Conservation (phyloP, 2,888 invertebrate species). For the Orgyia antiqua region DNA sequence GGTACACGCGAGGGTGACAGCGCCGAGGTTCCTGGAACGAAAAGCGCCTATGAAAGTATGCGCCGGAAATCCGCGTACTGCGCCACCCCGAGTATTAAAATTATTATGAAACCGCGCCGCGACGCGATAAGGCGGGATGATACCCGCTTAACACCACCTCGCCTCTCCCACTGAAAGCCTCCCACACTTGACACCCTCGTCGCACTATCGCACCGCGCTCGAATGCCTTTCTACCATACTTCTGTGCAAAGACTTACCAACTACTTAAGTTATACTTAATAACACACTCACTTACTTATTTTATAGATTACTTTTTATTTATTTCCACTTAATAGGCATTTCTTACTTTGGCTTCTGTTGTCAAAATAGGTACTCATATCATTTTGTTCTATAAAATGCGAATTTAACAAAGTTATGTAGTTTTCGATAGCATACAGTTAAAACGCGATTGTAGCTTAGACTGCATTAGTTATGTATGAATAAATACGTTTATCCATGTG, state of each 20-base stretch:
- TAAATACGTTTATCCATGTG: too few relatives aligned
- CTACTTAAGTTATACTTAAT: slow-evolving; percentile 54
- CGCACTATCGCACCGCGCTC: slow-evolving; percentile 59
- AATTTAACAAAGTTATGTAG: too few relatives aligned
- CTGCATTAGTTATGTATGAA: too few relatives aligned
- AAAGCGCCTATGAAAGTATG: slow-evolving; percentile 62
- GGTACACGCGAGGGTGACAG: slow-evolving; percentile 58
- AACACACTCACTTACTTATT: slow-evolving; percentile 13
- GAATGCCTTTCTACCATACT: slow-evolving; percentile 60
- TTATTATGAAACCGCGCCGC: slow-evolving; percentile 70
- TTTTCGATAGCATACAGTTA: too few relatives aligned
- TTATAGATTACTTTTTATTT: background rate
- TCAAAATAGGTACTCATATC: too few relatives aligned
- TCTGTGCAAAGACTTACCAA: slow-evolving; percentile 55
- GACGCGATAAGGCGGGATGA: slow-evolving; percentile 65
- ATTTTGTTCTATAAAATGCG: too few relatives aligned
- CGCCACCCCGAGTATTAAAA: slow-evolving; percentile 63
- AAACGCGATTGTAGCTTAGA: too few relatives aligned
- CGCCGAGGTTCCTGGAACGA: slow-evolving; percentile 35
- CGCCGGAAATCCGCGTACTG: slow-evolving; percentile 44
- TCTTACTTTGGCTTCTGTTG: too few relatives aligned
- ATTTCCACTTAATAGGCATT: too few relatives aligned
- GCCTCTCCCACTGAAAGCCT: slow-evolving; percentile 22
- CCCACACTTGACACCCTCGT: slow-evolving; percentile 31
- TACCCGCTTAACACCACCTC: slow-evolving; percentile 58